Base-by-base conservation (phyloP, 1,140 invertebrate species). In the Dreissena rostriformis region DNA sequence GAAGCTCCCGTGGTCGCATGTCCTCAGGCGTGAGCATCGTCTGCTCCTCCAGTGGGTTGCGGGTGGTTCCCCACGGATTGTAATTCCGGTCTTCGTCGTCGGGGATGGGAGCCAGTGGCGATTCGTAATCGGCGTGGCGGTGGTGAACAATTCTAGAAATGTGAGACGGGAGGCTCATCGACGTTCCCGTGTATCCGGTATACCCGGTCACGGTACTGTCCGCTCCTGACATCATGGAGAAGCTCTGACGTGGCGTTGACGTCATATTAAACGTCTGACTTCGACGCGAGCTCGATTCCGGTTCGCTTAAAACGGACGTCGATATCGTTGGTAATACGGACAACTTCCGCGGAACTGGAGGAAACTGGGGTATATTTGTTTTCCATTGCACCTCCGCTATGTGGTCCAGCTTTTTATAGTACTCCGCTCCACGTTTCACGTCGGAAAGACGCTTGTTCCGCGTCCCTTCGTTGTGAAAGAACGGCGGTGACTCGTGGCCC, bases 311-410 rank as follows among this genome's bases (percentile, higher is more conserved):
- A n/a, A 84, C 82, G 10, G 82, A 84, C 26, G 82, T 84, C 14
- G 82, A 77, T 55, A 84, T 78, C 61, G 61, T 77, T 17, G 74
- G 74, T 19, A 84, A 57, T 15, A 71, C 15, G 8, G 82, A 77
- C 24, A 77, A 61, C 61, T 84, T 84, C n/a, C 74, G 24, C 10
- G 74, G 49, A n/a, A 71, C 74, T 6, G 74, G 49, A 8, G 82
- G 74, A 26, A 77, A 84, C 28, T 70, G 55, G 19, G 82, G 82
- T 8, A 65, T 55, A 66, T 78, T 84, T 26, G 66, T n/a, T 77
- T 77, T 84, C 82, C 82, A 84, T 84, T 84, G 82, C 17, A 66
- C 75, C 52, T 77, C 82, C 4, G 82, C 82, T 12, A 84, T 77
- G 55, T 72, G 52, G 28, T 84, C 82, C 5, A 84, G 39, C 55